These are phyloP conservation scores for Drosophila percnosoma DNA, from an alignment of 2,888 invertebrate species.

Conservation along the genomic window DNA sequence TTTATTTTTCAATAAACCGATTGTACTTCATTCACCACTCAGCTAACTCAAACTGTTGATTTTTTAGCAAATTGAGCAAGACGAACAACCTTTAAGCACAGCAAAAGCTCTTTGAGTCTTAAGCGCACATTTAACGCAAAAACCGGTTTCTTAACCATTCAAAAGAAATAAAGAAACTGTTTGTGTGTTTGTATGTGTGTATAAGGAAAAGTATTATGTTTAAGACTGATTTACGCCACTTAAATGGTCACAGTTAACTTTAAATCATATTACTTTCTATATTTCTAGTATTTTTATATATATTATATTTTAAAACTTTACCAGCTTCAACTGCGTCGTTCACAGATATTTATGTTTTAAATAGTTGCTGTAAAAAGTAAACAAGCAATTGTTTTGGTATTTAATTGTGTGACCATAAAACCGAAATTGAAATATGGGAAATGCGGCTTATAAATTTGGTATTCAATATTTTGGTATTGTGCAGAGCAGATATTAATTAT, in stretches of 20 bases:
- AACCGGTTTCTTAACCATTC: conserved; percentile 53
- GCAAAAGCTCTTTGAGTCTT: conserved; percentile 49
- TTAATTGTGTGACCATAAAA: conserved; percentile 8
- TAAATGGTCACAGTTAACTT: neutral
- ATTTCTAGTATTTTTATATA: neutral
- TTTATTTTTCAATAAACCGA: neutral
- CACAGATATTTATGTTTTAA: neutral
- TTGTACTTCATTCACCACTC: conserved; percentile 40
- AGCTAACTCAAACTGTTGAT: conserved; percentile 41
- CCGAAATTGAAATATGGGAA: neutral
- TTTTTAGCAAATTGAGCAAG: conserved; percentile 31
- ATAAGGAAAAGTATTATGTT: conserved; percentile 7
- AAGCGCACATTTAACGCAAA: conserved; percentile 32
- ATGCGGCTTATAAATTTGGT: neutral
- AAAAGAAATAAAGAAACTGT: conserved; percentile 28
- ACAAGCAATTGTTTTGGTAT: conserved; percentile 6
- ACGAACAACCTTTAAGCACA: conserved; percentile 29
- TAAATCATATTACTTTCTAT: neutral
- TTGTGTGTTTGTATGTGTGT: neutral
- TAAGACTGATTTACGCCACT: neutral
- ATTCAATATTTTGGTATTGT: neutral
- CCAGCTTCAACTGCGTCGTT: neutral
- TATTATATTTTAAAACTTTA: neutral
- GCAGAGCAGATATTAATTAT: neutral
- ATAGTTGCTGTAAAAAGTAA: neutral